Base-by-base conservation (phyloP, 2,113 vertebrate species). In the Scomber scombrus region DNA sequence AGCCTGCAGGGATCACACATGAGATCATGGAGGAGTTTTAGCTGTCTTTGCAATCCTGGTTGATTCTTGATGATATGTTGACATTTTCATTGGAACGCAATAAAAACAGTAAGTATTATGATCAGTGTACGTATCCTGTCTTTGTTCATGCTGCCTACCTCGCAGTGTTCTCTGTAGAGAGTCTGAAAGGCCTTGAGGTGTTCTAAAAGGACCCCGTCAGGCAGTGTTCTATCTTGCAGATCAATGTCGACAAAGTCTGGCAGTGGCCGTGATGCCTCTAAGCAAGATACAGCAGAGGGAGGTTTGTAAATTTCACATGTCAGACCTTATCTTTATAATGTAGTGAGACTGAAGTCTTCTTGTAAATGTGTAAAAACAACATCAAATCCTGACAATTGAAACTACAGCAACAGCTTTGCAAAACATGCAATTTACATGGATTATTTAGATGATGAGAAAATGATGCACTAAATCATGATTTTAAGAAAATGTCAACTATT, bases 81-180 rank as follows among this genome's bases (percentile, higher is more conserved):
- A 40, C 1, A 40, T 40, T 10, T 40, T 40, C 34, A 40, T 40
- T 40, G 6, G 34, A 40, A 40, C 0, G 34, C 7, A 40, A 7
- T 40, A 40, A 40, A 40, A 40, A 29, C 18, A 50, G 31, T 3
- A 2, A 26, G 2, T 7, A 16, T 26, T 15, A 14, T 31, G 19
- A 19, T 40, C 11, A 34, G 29, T 6, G 1, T 19, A 14, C 4
- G 19, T 47, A 23, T 40, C 19, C 0, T 18, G 45, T 61, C 23
- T 65, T 45, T 56, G 49, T 43, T 21, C 13, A 0, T 18, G n/a
- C 13, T 18, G 40, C 84, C 6, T 92, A 97, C 97, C 96, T 98
- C 97, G 83, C 97, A 98, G 91, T 98, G 97, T 78, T 97, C 97
- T 73, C 96, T 95, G 92, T 97, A 98, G 16, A 97, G 94, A 81